phyloP scores from a whole-genome alignment of 2,888 invertebrate genomes.

The Augochlorella aurata region DNA sequence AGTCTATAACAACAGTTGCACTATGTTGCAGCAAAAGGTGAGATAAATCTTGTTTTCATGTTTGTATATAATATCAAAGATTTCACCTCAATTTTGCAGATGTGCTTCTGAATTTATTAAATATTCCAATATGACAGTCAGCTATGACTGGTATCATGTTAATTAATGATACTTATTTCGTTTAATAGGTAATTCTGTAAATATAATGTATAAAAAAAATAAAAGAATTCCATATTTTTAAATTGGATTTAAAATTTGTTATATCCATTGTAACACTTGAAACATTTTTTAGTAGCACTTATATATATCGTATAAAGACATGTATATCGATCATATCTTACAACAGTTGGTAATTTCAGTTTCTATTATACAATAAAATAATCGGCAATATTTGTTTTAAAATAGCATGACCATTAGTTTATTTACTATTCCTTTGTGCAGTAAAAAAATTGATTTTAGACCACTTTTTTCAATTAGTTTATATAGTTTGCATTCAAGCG shows the following conservation, averaged over 20 bases:
- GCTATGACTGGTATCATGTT: conserved; percentile 66
- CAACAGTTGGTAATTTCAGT: conserved; percentile 9
- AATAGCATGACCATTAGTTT: conserved; percentile 26
- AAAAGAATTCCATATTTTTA: conserved; percentile 44
- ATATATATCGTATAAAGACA: conserved; percentile 21
- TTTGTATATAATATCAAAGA: conserved; percentile 28
- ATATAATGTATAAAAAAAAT: conserved; percentile 58
- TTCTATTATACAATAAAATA: conserved; percentile 7
- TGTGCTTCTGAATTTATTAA: conserved; percentile 71
- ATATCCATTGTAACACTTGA: conserved; percentile 19
- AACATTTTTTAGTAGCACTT: conserved; percentile 17
- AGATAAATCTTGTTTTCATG: conserved; percentile 37
- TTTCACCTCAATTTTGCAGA: conserved; percentile 65
- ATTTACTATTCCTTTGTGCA: conserved; percentile 13
- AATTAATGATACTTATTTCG: conserved; percentile 48
- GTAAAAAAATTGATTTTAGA: conserved; percentile 35
- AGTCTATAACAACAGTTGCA: conserved; percentile 69
- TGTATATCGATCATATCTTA: conserved; percentile 24
- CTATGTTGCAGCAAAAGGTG: conserved; percentile 76
- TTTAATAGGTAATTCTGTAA: conserved; percentile 53
- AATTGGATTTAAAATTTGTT: conserved; percentile 23
- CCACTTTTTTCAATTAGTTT: conserved; percentile 17
- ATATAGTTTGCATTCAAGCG: conserved; percentile 70
- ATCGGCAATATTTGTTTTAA: conserved; percentile 4
- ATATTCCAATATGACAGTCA: conserved; percentile 64